Base-by-base conservation (phyloP, 2,797 vertebrate species). In the Tolypeutes matacus region DNA sequence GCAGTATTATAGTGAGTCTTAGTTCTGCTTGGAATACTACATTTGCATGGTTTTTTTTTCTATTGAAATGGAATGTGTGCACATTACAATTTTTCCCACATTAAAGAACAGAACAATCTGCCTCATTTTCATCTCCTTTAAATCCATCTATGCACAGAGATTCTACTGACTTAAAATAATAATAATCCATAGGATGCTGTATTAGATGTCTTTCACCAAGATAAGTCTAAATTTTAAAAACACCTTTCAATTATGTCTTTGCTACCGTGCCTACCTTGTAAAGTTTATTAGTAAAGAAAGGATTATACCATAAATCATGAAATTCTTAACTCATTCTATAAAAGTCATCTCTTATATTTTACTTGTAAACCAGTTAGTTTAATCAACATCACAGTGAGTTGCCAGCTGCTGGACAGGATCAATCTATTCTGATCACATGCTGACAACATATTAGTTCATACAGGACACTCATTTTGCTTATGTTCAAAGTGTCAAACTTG, bases 21-120 rank as follows among this genome's bases (percentile, higher is more conserved):
- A 90, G 89, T 97, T 90, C 93, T 97, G 97, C 97, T 97, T 94
- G 86, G 86, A 88, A 95, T 93, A 27, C 36, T 96, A 84, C 60
- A 95, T 96, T 97, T 89, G 49, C 83, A 86, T 93, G 94, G 72
- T 31, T 25, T 64, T 97, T 64, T 97, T 97, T 91, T 86, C 80
- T 95, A 80, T 69, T 96, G 91, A 96, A 96, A 91, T 82, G 42
- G 83, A 96, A 90, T 89, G 67, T 96, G 80, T 91, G 29, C 84
- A 87, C 64, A 96, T 94, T 93, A 87, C 27, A 96, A 18, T 95
- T 95, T 93, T 92, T 23, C n/a, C 78, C 49, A 46, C 67, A 90
- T 96, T 97, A 95, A 95, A 93, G 58, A 93, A 80, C 39, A 89
- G 82, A 95, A 91, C 77, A 90, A 89, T 96, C 60, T 96, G 80